Base-by-base conservation (phyloP, 2,797 vertebrate species). In the Syncerus caffer region DNA sequence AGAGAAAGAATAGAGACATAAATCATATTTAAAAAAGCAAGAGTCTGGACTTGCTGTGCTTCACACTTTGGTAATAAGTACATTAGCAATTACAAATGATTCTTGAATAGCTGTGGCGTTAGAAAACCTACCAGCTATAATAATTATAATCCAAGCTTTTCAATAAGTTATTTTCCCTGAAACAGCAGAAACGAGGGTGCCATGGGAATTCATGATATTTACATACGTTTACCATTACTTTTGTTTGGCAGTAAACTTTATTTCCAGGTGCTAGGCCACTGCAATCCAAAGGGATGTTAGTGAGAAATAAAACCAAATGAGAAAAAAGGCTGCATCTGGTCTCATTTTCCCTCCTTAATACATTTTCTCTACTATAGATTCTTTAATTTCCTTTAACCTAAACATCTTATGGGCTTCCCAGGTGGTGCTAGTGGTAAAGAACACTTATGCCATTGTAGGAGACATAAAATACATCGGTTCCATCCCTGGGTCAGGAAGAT, bases 41-140 rank as follows among this genome's bases (percentile, higher is more conserved):
- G 42, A 78, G 10, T 47, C 51, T 55, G 51, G 21, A 53, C 53
- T 94, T 91, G n/a, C 47, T 93, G 45, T 76, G 19, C 45, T 96
- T 84, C 58, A 93, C n/a, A 88, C 7, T 90, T 90, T 88, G 21
- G 42, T 91, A 96, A 85, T 86, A 97, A 90, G 4, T 87, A 84
- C 29, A 71, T 74, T 34, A 90, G 21, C 23, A 93, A 71, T 89
- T 87, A 90, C 25, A 90, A 95, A 93, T 88, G 27, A 58, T 85
- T 86, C 80, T 95, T 94, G 17, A 86, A 67, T 85, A 58, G 29
- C 23, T 85, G 27, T 80, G 25, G 19, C 17, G 19, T 91, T 93
- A 71, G 50, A 95, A 96, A 97, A 89, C 29, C 58, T 55, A 90
- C 79, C 38, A 96, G 58, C 34, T 96, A 25, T 89, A 97, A 97